phyloP scores from a whole-genome alignment of 1,140 invertebrate genomes.

The Phymastichus coffea region DNA sequence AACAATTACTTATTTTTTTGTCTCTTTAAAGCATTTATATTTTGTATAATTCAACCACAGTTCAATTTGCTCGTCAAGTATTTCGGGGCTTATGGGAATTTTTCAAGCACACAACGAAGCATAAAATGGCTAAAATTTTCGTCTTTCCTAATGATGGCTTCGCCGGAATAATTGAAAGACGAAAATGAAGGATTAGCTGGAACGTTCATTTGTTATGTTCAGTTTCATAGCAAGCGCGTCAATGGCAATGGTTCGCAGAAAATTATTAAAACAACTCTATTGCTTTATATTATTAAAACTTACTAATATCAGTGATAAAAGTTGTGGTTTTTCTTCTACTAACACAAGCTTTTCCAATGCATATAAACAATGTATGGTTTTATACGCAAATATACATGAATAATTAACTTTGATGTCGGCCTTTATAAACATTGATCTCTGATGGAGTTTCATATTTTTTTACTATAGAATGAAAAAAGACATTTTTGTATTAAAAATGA shows the following conservation, averaged over 20 bases:
- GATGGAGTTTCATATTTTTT: too few species aligned
- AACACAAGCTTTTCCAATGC: conserved; percentile 6
- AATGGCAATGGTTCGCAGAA: conserved; percentile 17
- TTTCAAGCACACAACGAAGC: too few species aligned
- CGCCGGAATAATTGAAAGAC: conserved; percentile 3
- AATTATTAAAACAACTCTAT: not conserved
- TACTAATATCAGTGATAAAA: not conserved
- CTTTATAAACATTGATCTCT: too few species aligned
- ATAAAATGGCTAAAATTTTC: not conserved
- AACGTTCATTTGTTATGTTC: too few species aligned
- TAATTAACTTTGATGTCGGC: too few species aligned
- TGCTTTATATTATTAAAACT: not conserved
- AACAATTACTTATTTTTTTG: not conserved
- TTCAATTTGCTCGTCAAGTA: too few species aligned
- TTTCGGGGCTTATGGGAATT: not conserved
- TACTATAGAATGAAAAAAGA: too few species aligned
- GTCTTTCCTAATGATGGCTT: conserved; percentile 9
- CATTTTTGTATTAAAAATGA: too few species aligned
- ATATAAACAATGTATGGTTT: too few species aligned
- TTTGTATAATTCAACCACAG: too few species aligned
- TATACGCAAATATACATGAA: too few species aligned
- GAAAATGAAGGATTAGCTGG: not conserved
- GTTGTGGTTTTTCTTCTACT: not conserved
- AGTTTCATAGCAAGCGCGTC: not conserved
- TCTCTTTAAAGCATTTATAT: too few species aligned